Percentiles rank a stretch among this genome's conserved stretches.
Evolutionary conservation across 2,113 vertebrate genomes (phyloP).

Genomic region (Anseranas semipalmata): DNA sequence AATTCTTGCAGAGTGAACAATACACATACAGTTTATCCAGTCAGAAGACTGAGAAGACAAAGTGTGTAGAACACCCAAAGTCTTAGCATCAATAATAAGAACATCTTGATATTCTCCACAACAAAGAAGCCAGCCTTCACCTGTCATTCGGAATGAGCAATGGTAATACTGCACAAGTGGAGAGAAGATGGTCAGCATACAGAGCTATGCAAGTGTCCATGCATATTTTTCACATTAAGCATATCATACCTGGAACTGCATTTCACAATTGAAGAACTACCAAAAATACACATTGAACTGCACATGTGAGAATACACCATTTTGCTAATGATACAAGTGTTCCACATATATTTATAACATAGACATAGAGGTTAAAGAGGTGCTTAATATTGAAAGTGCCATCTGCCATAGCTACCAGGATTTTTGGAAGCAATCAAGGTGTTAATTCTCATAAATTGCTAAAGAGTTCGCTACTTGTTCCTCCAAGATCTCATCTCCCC

Average conservation of each 20-base stretch:
- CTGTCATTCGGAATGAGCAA: slow-evolving; percentile 81
- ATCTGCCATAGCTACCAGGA: not conserved
- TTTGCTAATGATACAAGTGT: not conserved
- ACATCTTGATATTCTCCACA: slow-evolving; percentile 83
- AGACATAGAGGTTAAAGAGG: not conserved
- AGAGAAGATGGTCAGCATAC: slow-evolving; percentile 14
- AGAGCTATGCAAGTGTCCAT: not conserved
- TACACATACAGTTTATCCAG: slow-evolving; percentile 82
- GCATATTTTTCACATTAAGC: not conserved
- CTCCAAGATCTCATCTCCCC: not conserved
- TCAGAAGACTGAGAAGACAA: slow-evolving; percentile 74
- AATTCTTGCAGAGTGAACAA: slow-evolving; percentile 79
- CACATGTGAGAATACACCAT: not conserved
- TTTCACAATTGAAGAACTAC: not conserved
- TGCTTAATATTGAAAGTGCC: not conserved
- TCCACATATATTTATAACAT: not conserved
- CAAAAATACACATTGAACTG: not conserved
- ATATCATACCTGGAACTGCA: not conserved
- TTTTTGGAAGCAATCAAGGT: not conserved
- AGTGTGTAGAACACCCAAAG: slow-evolving; percentile 71
- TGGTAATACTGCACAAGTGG: slow-evolving; percentile 78
- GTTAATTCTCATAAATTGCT: not conserved
- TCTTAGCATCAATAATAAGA: slow-evolving; percentile 80
- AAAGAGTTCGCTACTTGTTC: not conserved
- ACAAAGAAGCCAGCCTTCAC: slow-evolving; percentile 84